Conservation (phyloP, 2,888 invertebrate genomes). For the Conistra vaccinii region DNA sequence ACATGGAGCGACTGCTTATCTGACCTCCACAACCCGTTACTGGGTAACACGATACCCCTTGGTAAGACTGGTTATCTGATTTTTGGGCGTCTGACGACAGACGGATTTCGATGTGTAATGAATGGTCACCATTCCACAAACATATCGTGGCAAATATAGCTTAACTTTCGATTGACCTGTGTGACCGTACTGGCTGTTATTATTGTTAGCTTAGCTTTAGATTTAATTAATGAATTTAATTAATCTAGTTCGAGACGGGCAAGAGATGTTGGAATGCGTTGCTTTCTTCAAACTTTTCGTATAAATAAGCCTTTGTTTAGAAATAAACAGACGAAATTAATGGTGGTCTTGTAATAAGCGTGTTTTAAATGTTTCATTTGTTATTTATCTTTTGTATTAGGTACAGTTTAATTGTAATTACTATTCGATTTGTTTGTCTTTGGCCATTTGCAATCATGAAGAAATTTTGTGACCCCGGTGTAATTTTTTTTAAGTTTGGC, state of each 20-base stretch:
- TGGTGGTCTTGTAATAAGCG: constrained; percentile 41
- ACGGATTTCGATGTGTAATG: too few species aligned
- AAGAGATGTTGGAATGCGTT: constrained; percentile 65
- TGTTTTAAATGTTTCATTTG: constrained; percentile 38
- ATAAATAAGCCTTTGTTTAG: constrained; percentile 58
- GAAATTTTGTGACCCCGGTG: background rate
- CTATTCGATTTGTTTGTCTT: constrained; percentile 1
- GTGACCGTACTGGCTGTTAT: too few species aligned
- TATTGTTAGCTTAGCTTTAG: too few species aligned
- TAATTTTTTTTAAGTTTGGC: background rate
- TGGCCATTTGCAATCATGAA: background rate
- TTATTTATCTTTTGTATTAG: constrained; percentile 26
- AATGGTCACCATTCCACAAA: too few species aligned
- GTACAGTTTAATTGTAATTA: constrained; percentile 21
- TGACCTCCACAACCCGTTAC: too few species aligned
- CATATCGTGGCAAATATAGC: too few species aligned
- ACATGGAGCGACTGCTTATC: too few species aligned
- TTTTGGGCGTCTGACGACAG: too few species aligned
- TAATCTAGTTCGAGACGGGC: constrained; percentile 60
- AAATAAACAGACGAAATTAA: constrained; percentile 47
- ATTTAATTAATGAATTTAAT: constrained; percentile 72
- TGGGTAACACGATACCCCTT: too few species aligned
- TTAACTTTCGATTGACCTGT: too few species aligned
- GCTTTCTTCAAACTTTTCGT: constrained; percentile 70
- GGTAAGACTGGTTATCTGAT: too few species aligned